Conservation (phyloP, 2,797 vertebrate species). For the Echiichthys vipera region DNA sequence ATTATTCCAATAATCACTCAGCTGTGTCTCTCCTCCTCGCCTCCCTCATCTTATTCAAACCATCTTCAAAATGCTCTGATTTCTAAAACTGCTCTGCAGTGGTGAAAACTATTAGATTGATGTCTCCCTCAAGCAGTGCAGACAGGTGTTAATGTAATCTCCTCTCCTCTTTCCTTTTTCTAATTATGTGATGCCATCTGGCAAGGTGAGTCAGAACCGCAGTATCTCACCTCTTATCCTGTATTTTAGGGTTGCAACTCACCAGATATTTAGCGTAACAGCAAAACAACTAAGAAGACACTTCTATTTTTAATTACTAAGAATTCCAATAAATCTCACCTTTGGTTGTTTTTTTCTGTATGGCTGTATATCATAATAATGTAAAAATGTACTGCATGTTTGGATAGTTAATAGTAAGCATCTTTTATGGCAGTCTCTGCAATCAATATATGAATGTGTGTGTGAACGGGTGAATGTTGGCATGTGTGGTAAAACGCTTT, state of each 20-base stretch:
- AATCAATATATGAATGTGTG: too few relatives aligned
- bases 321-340: neutral
- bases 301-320: neutral
- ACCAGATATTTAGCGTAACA: conserved; percentile 5
- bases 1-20: conserved; percentile 60
- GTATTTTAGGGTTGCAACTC: conserved; percentile 31
- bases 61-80: conserved; percentile 48
- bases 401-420: too few relatives aligned
- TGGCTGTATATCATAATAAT: neutral
- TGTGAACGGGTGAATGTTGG: too few relatives aligned
- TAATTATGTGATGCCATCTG: conserved; percentile 84
- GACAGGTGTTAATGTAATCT: conserved; percentile 81
- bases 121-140: conserved; percentile 74
- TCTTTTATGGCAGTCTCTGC: too few relatives aligned
- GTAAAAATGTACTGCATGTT: neutral
- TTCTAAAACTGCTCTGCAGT: conserved; percentile 46
- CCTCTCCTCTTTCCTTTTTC: conserved; percentile 68
- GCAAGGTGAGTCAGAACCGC: conserved; percentile 54
- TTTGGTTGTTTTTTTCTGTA: neutral
- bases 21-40: conserved; percentile 27
- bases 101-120: conserved; percentile 76
- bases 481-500: too few relatives aligned
- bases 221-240: conserved; percentile 46
- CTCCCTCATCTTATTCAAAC: conserved; percentile 52
- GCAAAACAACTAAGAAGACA: neutral